Conservation (phyloP, 64 coral and sea anemone species). For the Montipora cactus region DNA sequence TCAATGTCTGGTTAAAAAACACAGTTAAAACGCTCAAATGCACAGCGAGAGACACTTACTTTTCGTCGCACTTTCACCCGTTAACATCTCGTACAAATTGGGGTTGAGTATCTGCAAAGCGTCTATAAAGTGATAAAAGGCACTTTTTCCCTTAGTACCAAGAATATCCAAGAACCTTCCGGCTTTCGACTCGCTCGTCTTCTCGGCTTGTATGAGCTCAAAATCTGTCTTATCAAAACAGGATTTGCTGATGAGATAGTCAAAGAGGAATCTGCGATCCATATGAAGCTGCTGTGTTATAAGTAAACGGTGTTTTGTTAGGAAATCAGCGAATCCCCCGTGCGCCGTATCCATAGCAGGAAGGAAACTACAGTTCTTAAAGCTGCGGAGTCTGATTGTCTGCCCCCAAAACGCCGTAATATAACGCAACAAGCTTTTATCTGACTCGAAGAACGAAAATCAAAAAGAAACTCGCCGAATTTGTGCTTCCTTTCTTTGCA, state of each 20-base stretch:
- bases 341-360: not conserved
- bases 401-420: not conserved
- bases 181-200: slow-evolving; percentile 58
- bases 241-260: slow-evolving; percentile 59
- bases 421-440: not conserved
- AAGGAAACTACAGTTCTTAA: not conserved
- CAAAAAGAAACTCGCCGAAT: not conserved
- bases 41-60: slow-evolving; percentile 41
- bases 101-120: slow-evolving; percentile 67
- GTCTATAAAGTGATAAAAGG: slow-evolving; percentile 69
- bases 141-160: slow-evolving; percentile 41
- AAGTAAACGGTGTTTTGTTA: slow-evolving; percentile 52
- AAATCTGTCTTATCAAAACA: slow-evolving; percentile 68
- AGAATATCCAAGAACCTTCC: slow-evolving; percentile 63
- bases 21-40: too few species aligned
- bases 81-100: slow-evolving; percentile 64
- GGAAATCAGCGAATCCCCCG: slow-evolving; percentile 14
- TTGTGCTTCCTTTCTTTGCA: not conserved
- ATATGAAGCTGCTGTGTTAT: slow-evolving; percentile 68
- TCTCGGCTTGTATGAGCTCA: slow-evolving; percentile 67
- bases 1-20: too few species aligned
- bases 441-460: not conserved
- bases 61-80: slow-evolving; percentile 64
- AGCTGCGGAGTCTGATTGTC: not conserved
- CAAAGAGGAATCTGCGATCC: slow-evolving; percentile 57